Percentiles rank a stretch among this genome's conserved stretches.
These are phyloP conservation scores for Sinotaia quadrata DNA, from an alignment of 2,888 invertebrate genomes.

Conservation along the genomic window DNA sequence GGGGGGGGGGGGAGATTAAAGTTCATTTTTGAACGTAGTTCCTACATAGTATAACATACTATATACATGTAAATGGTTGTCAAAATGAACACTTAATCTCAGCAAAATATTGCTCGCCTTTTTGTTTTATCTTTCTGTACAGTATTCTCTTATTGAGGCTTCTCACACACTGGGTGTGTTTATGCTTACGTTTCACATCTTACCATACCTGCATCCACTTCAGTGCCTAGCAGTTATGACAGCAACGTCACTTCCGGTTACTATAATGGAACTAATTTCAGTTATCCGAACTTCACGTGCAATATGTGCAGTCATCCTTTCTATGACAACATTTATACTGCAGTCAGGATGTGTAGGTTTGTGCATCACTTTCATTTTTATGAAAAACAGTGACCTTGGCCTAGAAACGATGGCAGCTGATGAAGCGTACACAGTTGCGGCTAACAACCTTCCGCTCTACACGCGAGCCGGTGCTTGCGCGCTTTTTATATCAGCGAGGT, in stretches of 20 bases:
- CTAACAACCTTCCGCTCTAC: not conserved
- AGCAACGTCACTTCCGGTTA: conserved; percentile 24
- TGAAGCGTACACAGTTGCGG: not conserved
- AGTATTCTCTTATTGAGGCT: conserved; percentile 11
- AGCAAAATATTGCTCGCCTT: too few relatives aligned
- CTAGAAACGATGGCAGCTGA: not conserved
- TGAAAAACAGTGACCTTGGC: not conserved
- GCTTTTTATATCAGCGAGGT: not conserved
- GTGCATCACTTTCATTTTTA: conserved; percentile 4
- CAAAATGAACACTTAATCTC: too few relatives aligned
- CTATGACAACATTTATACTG: not conserved
- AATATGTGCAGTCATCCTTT: not conserved
- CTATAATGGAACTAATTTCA: conserved; percentile 6
- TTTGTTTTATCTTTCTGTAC: too few relatives aligned
- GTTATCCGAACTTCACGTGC: not conserved
- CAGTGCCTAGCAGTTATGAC: conserved; percentile 27
- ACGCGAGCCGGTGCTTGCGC: conserved; percentile 5
- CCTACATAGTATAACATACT: too few relatives aligned
- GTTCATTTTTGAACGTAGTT: too few relatives aligned
- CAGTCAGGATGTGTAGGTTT: not conserved
- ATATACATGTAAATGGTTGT: too few relatives aligned
- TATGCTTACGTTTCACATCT: conserved; percentile 28
- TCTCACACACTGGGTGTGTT: conserved; percentile 29
- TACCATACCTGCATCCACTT: conserved; percentile 30
- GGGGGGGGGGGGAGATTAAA: too few relatives aligned